Conservation (phyloP, 2,113 vertebrate species). For the Notothenia coriiceps region DNA sequence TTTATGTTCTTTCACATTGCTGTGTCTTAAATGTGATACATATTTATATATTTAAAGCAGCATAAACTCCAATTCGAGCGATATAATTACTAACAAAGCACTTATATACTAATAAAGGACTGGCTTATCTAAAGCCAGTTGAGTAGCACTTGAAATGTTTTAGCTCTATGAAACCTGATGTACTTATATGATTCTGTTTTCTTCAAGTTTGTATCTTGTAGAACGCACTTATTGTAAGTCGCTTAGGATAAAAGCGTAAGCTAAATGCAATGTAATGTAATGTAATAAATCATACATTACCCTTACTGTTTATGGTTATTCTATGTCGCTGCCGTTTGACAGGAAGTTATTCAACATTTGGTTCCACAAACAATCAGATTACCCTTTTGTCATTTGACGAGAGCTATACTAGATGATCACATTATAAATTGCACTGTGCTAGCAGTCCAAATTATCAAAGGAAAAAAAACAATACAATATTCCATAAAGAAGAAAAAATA, state of each 20-base stretch:
- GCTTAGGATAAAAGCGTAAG: no score
- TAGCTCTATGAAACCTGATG: no score
- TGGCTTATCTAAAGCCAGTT: no score
- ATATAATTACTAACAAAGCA: no score
- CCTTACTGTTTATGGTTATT: background rate
- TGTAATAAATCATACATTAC: background rate
- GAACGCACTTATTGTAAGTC: no score
- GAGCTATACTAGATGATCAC: background rate
- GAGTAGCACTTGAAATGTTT: no score
- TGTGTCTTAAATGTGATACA: background rate
- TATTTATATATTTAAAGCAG: background rate
- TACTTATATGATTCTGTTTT: no score
- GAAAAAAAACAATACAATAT: conserved; percentile 7
- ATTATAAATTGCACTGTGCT: background rate
- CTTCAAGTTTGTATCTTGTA: no score
- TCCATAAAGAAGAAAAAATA: background rate
- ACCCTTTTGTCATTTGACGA: conserved; percentile 6
- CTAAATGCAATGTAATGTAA: no score
- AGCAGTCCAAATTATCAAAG: background rate
- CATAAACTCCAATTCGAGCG: background rate
- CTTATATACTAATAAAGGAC: no score
- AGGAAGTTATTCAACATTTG: background rate
- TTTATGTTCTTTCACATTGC: background rate
- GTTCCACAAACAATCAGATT: background rate
- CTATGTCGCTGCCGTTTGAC: background rate